Percentiles rank a stretch among this genome's conserved stretches.
phyloP scores from a whole-genome alignment of 1,140 invertebrate genomes.

The Phymastichus coffea region DNA sequence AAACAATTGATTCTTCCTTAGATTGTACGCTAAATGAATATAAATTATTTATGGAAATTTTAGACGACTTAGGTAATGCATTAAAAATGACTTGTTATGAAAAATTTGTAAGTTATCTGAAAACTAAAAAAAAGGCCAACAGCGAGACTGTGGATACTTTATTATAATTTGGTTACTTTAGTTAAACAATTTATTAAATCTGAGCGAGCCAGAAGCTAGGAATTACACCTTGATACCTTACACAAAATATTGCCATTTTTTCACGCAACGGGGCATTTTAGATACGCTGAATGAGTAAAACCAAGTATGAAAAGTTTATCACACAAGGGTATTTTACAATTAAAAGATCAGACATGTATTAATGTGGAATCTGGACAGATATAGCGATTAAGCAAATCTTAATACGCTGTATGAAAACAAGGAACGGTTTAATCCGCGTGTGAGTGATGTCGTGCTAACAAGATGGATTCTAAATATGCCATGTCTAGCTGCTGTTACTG shows the following conservation, averaged over 20 bases:
- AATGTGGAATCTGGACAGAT: neutral
- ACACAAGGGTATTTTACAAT: neutral
- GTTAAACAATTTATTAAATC: neutral
- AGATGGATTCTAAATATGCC: neutral
- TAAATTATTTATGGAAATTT: too few relatives aligned
- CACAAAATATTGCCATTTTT: neutral
- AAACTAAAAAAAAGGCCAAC: too few relatives aligned
- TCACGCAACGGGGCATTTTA: neutral
- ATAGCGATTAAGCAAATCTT: neutral
- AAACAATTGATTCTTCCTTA: too few relatives aligned
- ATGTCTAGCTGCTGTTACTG: neutral
- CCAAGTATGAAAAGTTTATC: neutral
- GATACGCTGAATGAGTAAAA: neutral
- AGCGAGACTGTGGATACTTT: too few relatives aligned
- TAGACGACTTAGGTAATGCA: too few relatives aligned
- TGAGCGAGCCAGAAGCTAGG: neutral
- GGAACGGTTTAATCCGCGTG: neutral
- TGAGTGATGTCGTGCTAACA: neutral
- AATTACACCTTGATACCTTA: neutral
- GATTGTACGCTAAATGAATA: too few relatives aligned
- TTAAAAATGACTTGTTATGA: too few relatives aligned
- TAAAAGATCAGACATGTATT: neutral
- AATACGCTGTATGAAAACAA: neutral
- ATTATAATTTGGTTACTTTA: too few relatives aligned
- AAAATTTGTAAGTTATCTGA: too few relatives aligned